A percentile compares a stretch with the other conserved stretches of the same genome.
These are phyloP conservation scores for Myxocyprinus asiaticus DNA, from an alignment of 2,113 vertebrate genomes.

Conservation along the genomic window DNA sequence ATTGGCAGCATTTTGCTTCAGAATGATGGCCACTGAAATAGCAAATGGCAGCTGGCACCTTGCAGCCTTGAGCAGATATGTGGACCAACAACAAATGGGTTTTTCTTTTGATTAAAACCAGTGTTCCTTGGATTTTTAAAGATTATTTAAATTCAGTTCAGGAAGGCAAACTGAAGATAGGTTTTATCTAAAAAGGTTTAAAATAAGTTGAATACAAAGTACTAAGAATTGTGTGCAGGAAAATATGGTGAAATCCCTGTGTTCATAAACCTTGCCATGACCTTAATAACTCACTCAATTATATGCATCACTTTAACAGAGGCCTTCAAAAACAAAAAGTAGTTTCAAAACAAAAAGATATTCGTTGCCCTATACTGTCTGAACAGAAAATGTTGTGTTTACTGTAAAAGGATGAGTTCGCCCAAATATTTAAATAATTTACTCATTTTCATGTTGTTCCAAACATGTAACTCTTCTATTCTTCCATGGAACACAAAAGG, in stretches of 20 bases:
- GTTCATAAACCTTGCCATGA: slow-evolving; percentile 62
- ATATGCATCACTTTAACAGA: slow-evolving; percentile 65
- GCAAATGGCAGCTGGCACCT: background rate
- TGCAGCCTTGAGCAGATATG: background rate
- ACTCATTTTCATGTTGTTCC: too few relatives aligned
- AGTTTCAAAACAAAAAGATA: background rate
- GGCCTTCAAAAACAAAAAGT: background rate
- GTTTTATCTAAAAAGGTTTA: slow-evolving; percentile 6
- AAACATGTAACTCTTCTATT: too few relatives aligned
- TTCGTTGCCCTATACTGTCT: too few relatives aligned
- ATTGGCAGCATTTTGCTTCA: background rate
- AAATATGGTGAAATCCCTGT: slow-evolving; percentile 60
- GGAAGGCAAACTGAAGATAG: slow-evolving; percentile 35
- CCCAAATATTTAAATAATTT: too few relatives aligned
- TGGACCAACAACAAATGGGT: background rate
- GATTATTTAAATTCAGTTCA: slow-evolving; percentile 11
- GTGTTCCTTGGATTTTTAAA: background rate
- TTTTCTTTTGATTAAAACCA: slow-evolving; percentile 26
- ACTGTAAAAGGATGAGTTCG: too few relatives aligned
- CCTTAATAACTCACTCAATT: slow-evolving; percentile 63
- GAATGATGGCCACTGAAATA: background rate
- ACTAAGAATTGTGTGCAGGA: slow-evolving; percentile 38
- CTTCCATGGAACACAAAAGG: too few relatives aligned
- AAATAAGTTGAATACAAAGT: background rate
- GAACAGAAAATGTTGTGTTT: too few relatives aligned